A percentile compares a stretch with the other conserved stretches of the same genome.
phyloP scores from a whole-genome alignment of 2,888 invertebrate species.

The Pseudeuparius sepicola region DNA sequence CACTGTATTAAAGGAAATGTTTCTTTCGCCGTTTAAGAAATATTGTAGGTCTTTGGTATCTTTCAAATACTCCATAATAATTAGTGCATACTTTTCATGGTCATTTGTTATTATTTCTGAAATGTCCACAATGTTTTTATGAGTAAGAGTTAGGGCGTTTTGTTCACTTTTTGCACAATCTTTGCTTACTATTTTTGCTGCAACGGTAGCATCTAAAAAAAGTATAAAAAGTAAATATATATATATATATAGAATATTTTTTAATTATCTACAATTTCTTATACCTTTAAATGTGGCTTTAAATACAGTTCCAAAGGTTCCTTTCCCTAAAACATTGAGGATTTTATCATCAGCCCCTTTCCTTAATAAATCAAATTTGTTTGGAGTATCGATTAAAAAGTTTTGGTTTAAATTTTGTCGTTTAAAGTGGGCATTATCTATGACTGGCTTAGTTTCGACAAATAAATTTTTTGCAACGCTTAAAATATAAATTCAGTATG shows the following conservation, averaged over 20 bases:
- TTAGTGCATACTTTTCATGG: constrained; percentile 26
- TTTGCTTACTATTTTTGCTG: constrained; percentile 32
- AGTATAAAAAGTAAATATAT: too few relatives aligned
- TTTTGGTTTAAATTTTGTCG: too few relatives aligned
- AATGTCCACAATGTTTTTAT: constrained; percentile 31
- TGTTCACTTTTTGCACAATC: constrained; percentile 25
- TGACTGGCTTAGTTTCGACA: too few relatives aligned
- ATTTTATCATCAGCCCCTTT: constrained; percentile 25
- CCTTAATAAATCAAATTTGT: constrained; percentile 28
- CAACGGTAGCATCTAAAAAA: constrained; percentile 31
- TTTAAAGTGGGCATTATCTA: too few relatives aligned
- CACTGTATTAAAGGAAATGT: too few relatives aligned
- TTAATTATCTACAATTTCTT: too few relatives aligned
- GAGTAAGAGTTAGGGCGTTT: constrained; percentile 29
- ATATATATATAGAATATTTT: too few relatives aligned
- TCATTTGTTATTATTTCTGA: constrained; percentile 28
- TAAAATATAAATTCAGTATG: too few relatives aligned
- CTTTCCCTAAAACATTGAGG: constrained; percentile 32
- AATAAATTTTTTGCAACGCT: too few relatives aligned
- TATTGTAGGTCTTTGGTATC: too few relatives aligned
- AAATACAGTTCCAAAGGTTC: constrained; percentile 36
- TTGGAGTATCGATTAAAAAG: constrained; percentile 27
- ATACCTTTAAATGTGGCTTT: constrained; percentile 33
- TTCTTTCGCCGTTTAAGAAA: too few relatives aligned
- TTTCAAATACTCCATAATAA: too few relatives aligned